Evolutionary conservation across 2,888 invertebrate genomes (phyloP), one percentile per base, ranked within the genome.

Genomic region (Microdon myrmicae): DNA sequence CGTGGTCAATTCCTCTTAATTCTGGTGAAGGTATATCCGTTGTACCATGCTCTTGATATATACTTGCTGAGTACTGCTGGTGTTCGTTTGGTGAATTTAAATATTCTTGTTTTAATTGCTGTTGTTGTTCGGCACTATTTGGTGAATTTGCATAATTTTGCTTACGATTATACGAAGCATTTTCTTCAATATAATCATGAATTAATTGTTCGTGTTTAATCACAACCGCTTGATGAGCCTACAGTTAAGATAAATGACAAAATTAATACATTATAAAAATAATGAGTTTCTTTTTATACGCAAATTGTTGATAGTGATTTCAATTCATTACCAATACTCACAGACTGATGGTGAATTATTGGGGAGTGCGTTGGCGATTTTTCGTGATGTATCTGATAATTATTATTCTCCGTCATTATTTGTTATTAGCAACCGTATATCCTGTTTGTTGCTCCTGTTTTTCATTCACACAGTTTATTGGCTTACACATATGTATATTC

Each of bases 341-440:
- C 64, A 35, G 64, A 47, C 35, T 49, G 44, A 14, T 44, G 44
- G 8, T 51, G 56, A 22, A 49, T 45, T 22, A 35, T 26, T 32
- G 47, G 23, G 17, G 56, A 58, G 10, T 28, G 41, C 12, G 43
- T 38, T 28, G 56, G 58, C 1, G 51, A 58, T 58, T 51, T 64
- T 20, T 64, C 64, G 28, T 51, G 56, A 29, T 44, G 56, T 31
- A 51, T 16, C 41, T 64, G 64, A 32, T 43, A 64, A 28, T 47
- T 64, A n/a, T 29, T 61, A 26, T 58, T 58, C 47, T 64, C 64
- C 51, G 64, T 64, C 64, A 64, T 64, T 51, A 64, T 64, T 60
- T 54, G n/a, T n/a, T n/a, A n/a, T n/a, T n/a, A n/a, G n/a, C n/a
- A n/a, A n/a, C n/a, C n/a, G n/a, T n/a, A n/a, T n/a, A n/a, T n/a